Base-by-base conservation (phyloP, 2,797 vertebrate species). In the Rallus crepitans region DNA sequence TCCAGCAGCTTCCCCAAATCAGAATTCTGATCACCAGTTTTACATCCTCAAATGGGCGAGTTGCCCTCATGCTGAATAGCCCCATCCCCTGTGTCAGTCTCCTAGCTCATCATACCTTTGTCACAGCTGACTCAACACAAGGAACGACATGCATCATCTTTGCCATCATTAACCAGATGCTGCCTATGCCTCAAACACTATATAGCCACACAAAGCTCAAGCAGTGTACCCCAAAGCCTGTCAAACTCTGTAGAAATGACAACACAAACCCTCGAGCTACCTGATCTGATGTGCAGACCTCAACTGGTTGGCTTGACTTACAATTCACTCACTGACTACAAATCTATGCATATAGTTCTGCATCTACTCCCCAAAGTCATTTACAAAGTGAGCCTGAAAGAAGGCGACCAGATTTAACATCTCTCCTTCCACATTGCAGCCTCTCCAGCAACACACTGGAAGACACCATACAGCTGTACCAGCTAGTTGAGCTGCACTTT, bases 251-350 rank as follows among this genome's bases (percentile, higher is more conserved):
- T 3, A 56, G 33, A 82, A 91, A 59, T 50, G 45, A 45, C 73
- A 65, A 25, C 11, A 81, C 21, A n/a, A 94, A 50, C 19, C 68
- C 40, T 65, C 23, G 70, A 82, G 40, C 42, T 47, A 16, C 53
- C 73, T 82, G 35, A 59, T 39, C 5, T n/a, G 35, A 82, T 4
- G 14, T 8, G n/a, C 15, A 82, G 42, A 65, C 69, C 18, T 33
- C 69, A 84, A 61, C 27, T n/a, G 23, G 25, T 14, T 82, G 47
- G 28, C 52, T 55, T 72, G 18, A 72, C 18, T 69, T 78, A 75
- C 0, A 0, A 21, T 64, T 56, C 39, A 84, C 16, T 7, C 25
- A 63, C 30, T 27, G 48, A 45, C 60, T 70, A 64, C 25, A 37
- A 37, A 52, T 6, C 30, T 82, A 12, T 28, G 3, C 9, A 13